These are phyloP conservation scores for Bombus waltoni DNA, from an alignment of 1,140 invertebrate species.

Conservation along the genomic window DNA sequence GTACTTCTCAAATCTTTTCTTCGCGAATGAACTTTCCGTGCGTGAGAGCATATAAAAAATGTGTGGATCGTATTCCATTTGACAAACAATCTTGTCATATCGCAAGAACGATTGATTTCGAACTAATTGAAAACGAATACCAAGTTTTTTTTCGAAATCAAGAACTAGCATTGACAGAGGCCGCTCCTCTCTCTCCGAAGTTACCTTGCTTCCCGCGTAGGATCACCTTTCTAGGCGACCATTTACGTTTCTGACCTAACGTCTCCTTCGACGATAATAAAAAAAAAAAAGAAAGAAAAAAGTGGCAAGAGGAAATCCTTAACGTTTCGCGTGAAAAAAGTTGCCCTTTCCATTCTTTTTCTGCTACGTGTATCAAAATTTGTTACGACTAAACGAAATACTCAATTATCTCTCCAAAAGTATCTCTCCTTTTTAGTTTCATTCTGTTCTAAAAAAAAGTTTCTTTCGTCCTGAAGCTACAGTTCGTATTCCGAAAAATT, in stretches of 20 bases:
- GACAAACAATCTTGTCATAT: background rate
- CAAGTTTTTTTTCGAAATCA: slow-evolving; percentile 2
- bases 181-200: slow-evolving; percentile 80
- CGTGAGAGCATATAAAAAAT: background rate
- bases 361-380: background rate
- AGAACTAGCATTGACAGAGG: slow-evolving; percentile 79
- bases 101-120: background rate
- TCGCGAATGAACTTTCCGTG: background rate
- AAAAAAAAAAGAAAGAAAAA: background rate
- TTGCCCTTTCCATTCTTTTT: background rate
- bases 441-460: background rate
- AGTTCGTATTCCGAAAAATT: background rate
- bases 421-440: background rate
- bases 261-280: background rate
- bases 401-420: background rate
- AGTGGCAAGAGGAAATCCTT: background rate
- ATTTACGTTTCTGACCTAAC: slow-evolving; percentile 15
- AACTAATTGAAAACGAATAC: background rate
- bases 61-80: background rate
- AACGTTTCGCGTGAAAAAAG: background rate
- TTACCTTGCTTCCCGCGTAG: slow-evolving; percentile 81
- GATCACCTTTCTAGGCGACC: slow-evolving; percentile 68
- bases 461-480: background rate
- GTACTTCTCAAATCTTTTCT: slow-evolving; percentile 60
- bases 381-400: background rate